Base-by-base conservation (phyloP, 2,113 vertebrate species). In the Benitochromis conjunctus region DNA sequence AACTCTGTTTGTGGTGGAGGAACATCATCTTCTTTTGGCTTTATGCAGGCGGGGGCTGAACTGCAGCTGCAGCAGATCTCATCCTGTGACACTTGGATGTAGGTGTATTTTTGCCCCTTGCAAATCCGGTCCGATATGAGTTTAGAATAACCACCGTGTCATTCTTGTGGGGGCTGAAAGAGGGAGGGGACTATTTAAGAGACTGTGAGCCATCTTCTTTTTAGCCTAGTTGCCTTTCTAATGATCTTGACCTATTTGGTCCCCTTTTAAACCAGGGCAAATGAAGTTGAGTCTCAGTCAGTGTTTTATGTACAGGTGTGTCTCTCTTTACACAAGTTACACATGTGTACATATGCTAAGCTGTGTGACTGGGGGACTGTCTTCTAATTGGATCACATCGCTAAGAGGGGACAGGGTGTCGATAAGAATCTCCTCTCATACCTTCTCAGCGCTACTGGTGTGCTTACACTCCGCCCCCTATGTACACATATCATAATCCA, bases 361-460 rank as follows among this genome's bases (percentile, higher is more conserved):
- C 94, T 94, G 82, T 91, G 88, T 90, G 91, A 94, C 81, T 66
- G 91, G 86, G 90, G 82, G 92, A 87, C 74, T 92, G 91, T 87
- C 92, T 83, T 92, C 94, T 96, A 96, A 97, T 96, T 96, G 94
- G 95, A 96, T 97, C 93, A 96, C 95, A 51, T 85, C 91, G 91
- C 93, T 92, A 84, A 90, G 81, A 94, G 83, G 86, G 80, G 71
- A 41, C 38, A 24, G 80, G 90, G 80, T 87, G 83, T 86, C n/a
- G 6, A 13, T 57, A 43, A 77, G 48, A 66, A 43, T 36, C 60
- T 74, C 81, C 55, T 29, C 60, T 85, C 13, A 6, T 81, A 80
- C 66, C 54, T 60, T 86, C 19, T 78, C n/a, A 46, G 58, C 21
- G 24, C 46, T 76, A 56, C 55, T 81, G 60, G 76, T 89, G 81